A percentile compares a stretch with the other conserved stretches of the same genome.
phyloP scores from a whole-genome alignment of 2,888 invertebrate genomes.

The Nipponacmea schrenckii region DNA sequence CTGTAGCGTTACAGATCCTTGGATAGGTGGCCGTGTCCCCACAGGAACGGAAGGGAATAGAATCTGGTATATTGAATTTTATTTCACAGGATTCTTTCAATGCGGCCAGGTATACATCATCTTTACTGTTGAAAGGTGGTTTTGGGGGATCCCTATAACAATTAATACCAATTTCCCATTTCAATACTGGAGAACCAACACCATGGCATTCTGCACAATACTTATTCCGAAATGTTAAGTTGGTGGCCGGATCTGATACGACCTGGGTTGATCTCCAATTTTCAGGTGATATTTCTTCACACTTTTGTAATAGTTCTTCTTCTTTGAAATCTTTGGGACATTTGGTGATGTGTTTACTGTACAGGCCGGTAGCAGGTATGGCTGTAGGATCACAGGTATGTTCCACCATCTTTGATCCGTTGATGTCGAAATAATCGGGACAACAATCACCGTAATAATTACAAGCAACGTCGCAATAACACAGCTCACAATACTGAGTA shows the following conservation, averaged over 20 bases:
- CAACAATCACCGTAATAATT: conserved; percentile 20
- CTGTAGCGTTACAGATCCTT: neutral
- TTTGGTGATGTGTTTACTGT: neutral
- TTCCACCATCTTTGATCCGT: neutral
- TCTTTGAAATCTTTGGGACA: neutral
- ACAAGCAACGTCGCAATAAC: conserved; percentile 16
- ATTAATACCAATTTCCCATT: neutral
- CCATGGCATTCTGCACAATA: conserved; percentile 25
- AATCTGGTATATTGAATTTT: neutral
- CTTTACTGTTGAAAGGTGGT: neutral
- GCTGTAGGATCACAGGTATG: neutral
- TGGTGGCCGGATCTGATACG: conserved; percentile 15
- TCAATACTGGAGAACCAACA: neutral
- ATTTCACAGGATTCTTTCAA: neutral
- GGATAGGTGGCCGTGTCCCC: neutral
- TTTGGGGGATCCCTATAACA: neutral
- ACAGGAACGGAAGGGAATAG: neutral
- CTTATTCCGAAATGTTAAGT: conserved; percentile 16
- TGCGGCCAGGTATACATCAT: neutral
- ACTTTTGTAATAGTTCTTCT: neutral
- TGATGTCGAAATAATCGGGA: conserved; percentile 4
- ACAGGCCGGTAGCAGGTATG: neutral
- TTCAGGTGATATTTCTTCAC: neutral
- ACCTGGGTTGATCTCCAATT: conserved; percentile 17
- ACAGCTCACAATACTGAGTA: neutral